Evolutionary conservation across 2,888 invertebrate species (phyloP).

Genomic region (Drosophila hamatofila): DNA sequence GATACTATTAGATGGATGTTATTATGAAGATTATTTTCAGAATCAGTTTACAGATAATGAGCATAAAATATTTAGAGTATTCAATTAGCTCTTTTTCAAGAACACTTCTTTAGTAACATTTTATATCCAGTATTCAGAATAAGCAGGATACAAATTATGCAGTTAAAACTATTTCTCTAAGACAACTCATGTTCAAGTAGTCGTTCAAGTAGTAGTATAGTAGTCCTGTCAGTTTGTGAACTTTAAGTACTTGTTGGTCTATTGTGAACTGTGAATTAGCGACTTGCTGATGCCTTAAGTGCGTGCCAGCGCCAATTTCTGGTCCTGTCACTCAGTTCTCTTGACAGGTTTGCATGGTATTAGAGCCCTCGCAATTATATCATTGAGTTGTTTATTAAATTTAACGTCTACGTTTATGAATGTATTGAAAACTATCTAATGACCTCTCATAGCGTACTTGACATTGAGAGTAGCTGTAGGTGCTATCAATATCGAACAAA

Average conservation of each 20-base stretch:
- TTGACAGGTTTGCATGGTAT: slow-evolving; percentile 63
- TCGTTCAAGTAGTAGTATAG: background rate
- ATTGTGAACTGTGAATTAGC: background rate
- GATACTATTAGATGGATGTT: background rate
- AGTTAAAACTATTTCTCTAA: background rate
- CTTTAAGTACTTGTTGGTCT: slow-evolving; percentile 16
- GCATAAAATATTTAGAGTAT: background rate
- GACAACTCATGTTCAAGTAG: background rate
- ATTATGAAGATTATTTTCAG: background rate
- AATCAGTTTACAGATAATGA: background rate
- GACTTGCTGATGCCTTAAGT: slow-evolving; percentile 22
- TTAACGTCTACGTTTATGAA: slow-evolving; percentile 50
- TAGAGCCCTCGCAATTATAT: slow-evolving; percentile 33
- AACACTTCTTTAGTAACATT: background rate
- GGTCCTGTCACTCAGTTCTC: slow-evolving; percentile 54
- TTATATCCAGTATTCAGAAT: background rate
- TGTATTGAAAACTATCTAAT: slow-evolving; percentile 3
- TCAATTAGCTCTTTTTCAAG: background rate
- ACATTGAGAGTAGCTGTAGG: slow-evolving; percentile 24
- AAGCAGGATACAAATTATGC: background rate
- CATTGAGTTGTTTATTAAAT: slow-evolving; percentile 48
- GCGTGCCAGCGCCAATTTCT: slow-evolving; percentile 55
- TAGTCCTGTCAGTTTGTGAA: slow-evolving; percentile 1
- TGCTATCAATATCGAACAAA: slow-evolving; percentile 20
- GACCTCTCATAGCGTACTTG: slow-evolving; percentile 34